phyloP scores from a whole-genome alignment of 1,140 invertebrate genomes.

The Melipona quadrifasciata region DNA sequence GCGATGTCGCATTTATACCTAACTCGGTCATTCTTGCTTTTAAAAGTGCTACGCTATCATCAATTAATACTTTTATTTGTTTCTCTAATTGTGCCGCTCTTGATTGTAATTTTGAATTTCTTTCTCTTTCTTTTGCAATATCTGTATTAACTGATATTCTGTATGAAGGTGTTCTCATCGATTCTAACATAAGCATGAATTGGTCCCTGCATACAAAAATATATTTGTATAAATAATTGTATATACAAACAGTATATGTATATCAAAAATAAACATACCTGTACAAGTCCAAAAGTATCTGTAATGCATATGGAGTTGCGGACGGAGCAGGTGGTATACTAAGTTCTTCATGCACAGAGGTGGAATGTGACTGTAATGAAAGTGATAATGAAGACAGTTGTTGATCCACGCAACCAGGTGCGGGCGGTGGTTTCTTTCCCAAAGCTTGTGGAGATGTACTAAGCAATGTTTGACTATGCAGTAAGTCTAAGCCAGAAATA shows the following conservation, averaged over 20 bases:
- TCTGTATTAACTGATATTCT: slow-evolving; percentile 87
- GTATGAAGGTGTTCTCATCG: slow-evolving; percentile 91
- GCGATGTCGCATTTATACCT: slow-evolving; percentile 91
- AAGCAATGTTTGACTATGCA: slow-evolving; percentile 94
- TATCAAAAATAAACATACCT: slow-evolving; percentile 65
- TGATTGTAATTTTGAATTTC: slow-evolving; percentile 90
- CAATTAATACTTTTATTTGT: slow-evolving; percentile 94
- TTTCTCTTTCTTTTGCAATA: slow-evolving; percentile 91
- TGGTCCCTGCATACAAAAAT: slow-evolving; percentile 84
- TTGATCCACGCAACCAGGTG: slow-evolving; percentile 94
- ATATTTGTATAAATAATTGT: not conserved
- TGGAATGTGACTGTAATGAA: slow-evolving; percentile 82
- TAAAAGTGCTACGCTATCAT: slow-evolving; percentile 94
- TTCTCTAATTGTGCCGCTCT: slow-evolving; percentile 93
- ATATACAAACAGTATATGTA: not conserved
- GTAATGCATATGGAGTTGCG: slow-evolving; percentile 91
- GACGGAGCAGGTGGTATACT: slow-evolving; percentile 89
- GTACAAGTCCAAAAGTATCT: slow-evolving; percentile 92
- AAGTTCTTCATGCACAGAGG: slow-evolving; percentile 88
- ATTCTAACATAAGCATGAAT: slow-evolving; percentile 90
- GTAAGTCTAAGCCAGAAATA: slow-evolving; percentile 92
- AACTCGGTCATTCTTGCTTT: slow-evolving; percentile 95
- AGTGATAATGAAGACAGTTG: slow-evolving; percentile 89
- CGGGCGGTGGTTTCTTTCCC: slow-evolving; percentile 88
- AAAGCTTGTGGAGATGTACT: slow-evolving; percentile 88